Conservation (phyloP, 2,113 vertebrate species). For the Marcusenius ussheri region DNA sequence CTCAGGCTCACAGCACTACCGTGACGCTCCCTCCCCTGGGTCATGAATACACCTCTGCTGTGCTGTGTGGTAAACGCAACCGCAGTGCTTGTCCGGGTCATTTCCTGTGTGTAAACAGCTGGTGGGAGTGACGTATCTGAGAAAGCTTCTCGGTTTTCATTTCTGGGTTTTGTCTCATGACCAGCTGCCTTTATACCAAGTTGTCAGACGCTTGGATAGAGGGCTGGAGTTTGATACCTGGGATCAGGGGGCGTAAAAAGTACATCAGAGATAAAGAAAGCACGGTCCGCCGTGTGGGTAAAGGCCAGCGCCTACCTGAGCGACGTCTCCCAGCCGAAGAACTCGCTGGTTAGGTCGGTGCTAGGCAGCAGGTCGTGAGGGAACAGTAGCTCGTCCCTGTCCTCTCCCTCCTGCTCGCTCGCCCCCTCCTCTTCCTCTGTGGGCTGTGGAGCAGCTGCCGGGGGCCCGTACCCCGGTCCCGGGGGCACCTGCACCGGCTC, state of each 20-base stretch:
- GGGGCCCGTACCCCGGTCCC: constrained; percentile 19
- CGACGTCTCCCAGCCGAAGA: constrained; percentile 62
- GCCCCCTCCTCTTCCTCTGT: constrained; percentile 44
- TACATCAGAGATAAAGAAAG: not conserved
- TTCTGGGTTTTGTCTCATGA: not conserved
- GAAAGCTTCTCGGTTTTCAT: not conserved
- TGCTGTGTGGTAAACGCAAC: not conserved
- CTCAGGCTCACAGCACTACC: not conserved
- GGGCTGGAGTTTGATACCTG: not conserved
- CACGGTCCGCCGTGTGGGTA: not conserved
- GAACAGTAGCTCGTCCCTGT: constrained; percentile 63
- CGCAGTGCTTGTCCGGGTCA: not conserved
- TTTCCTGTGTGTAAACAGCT: not conserved
- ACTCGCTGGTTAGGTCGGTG: constrained; percentile 63
- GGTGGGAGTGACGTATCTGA: not conserved
- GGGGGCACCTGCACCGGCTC: constrained; percentile 37
- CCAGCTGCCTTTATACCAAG: not conserved
- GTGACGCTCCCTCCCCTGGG: not conserved
- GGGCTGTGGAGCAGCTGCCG: constrained; percentile 33
- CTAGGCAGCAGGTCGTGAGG: constrained; percentile 66
- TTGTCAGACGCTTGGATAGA: not conserved
- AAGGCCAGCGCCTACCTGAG: constrained; percentile 50
- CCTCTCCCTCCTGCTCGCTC: constrained; percentile 27
- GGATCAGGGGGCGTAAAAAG: not conserved
- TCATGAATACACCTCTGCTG: not conserved